phyloP scores from a whole-genome alignment of 2,888 invertebrate species.

The Aromia moschata region DNA sequence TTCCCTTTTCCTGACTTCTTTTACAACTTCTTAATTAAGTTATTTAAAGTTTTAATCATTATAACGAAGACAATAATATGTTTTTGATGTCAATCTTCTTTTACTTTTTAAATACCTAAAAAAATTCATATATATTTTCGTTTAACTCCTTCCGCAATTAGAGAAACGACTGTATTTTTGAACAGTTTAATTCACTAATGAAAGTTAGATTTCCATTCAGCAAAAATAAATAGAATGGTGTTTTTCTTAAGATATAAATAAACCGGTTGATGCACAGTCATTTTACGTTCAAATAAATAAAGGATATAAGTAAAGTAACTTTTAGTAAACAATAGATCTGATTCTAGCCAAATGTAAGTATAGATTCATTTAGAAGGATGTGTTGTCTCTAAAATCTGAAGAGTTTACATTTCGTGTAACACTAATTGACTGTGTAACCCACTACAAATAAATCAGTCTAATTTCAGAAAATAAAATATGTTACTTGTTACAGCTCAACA shows the following conservation, averaged over 20 bases:
- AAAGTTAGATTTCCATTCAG: not conserved
- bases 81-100: no score
- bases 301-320: conserved; percentile 18
- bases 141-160: no score
- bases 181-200: no score
- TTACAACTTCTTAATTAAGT: no score
- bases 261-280: conserved; percentile 2
- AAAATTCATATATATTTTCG: no score
- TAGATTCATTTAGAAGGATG: conserved; percentile 28
- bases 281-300: conserved; percentile 15
- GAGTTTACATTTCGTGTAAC: conserved; percentile 49
- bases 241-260: conserved; percentile 4
- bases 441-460: conserved; percentile 50
- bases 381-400: conserved; percentile 39
- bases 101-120: no score
- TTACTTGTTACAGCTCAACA: conserved; percentile 41
- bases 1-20: no score
- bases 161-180: no score
- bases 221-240: not conserved
- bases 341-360: conserved; percentile 37
- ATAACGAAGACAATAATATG: no score
- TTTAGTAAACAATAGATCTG: conserved; percentile 26
- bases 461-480: conserved; percentile 47
- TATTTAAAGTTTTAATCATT: no score
- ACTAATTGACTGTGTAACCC: conserved; percentile 52